Base-by-base conservation (phyloP, 2,888 invertebrate genomes). In the Pammene aurita region DNA sequence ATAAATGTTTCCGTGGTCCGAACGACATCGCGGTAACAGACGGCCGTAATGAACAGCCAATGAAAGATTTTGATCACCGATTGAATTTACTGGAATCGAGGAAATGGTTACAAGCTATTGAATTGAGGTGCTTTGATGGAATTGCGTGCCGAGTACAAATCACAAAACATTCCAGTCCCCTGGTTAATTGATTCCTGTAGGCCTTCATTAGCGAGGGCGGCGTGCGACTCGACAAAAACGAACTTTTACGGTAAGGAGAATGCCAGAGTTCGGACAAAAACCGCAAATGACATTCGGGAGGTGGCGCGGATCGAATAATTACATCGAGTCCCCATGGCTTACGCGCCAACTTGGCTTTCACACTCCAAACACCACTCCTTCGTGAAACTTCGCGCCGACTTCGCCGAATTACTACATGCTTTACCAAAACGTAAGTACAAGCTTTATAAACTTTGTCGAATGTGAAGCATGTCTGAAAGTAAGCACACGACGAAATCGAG, bases 161-260 rank as follows among this genome's bases (percentile, higher is more conserved):
- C 88, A 88, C 89, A 87, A 88, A 89, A 87, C 89, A 90, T 90
- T 89, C 88, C 88, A 81, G 86, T 87, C 85, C 84, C 87, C 82
- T 82, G 84, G 86, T 88, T 90, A 91, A 91, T 90, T 89, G 90
- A 90, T 90, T 89, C 84, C 88, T 84, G 87, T 86, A 88, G 87
- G 86, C 90, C 89, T 89, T 90, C 89, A 91, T 91, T 91, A 91
- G 84, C 81, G 81, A 77, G 81, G 82, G 81, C 79, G 82, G 80
- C 81, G 79, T 73, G 79, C 78, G 80, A 78, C 80, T 81, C 82
- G 80, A 82, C 87, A 88, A 88, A 85, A 89, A 88, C 86, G 84
- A 87, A 88, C 85, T 89, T 89, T 89, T 86, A 87, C 82, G 79
- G 80, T 84, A 84, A 82, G 81, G 79, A 79, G 80, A 82, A 84